These are phyloP conservation scores for Pseudomyrmex cubaensis DNA, from an alignment of 1,140 invertebrate genomes.

Conservation along the genomic window DNA sequence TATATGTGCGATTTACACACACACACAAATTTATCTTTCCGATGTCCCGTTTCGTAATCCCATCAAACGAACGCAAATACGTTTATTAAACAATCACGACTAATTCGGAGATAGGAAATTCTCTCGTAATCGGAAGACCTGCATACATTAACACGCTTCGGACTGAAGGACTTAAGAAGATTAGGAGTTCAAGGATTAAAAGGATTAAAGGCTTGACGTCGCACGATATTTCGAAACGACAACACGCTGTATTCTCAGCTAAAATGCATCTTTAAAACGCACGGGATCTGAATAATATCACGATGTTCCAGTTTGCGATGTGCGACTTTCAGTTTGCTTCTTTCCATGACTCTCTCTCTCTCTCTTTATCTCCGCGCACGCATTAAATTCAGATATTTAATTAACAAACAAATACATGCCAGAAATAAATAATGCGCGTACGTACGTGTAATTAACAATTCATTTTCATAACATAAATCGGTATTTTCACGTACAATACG, in stretches of 20 bases:
- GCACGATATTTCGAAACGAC: conserved; percentile 64
- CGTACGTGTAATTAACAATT: no score
- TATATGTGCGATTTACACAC: no score
- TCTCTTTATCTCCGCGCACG: not conserved
- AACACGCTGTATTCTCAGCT: conserved; percentile 46
- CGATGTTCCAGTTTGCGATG: conserved; percentile 12
- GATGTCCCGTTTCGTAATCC: no score
- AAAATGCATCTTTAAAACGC: conserved; percentile 58
- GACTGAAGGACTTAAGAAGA: conserved; percentile 65
- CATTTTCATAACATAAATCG: not conserved
- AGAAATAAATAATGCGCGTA: not conserved
- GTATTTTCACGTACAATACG: no score
- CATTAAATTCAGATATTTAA: not conserved
- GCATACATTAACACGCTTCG: conserved; percentile 62
- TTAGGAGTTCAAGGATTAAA: conserved; percentile 65
- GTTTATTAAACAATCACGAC: conserved; percentile 33
- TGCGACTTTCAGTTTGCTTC: not conserved
- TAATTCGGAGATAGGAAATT: not conserved
- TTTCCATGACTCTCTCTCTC: no score
- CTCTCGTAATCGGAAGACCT: conserved; percentile 44
- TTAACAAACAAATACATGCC: not conserved
- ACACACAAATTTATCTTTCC: no score
- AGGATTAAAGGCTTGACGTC: conserved; percentile 67
- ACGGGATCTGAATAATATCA: conserved; percentile 4
- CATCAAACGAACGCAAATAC: not conserved